These are phyloP conservation scores for Bombus consobrinus DNA, from an alignment of 1,140 invertebrate species.

Conservation along the genomic window DNA sequence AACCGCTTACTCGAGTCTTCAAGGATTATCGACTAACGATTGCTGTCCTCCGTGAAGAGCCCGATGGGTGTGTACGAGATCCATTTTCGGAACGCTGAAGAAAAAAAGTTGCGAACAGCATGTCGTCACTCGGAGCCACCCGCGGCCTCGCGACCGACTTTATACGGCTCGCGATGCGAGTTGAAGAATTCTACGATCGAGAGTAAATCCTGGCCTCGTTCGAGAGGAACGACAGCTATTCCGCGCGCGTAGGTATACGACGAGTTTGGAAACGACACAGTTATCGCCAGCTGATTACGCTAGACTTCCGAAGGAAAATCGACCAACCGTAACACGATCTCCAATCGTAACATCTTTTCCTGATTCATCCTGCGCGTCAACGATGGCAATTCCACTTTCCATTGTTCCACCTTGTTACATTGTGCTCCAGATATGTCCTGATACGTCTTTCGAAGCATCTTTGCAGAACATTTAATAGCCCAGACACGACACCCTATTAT, in stretches of 20 bases:
- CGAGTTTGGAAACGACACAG: conserved; percentile 65
- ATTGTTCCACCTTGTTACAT: background rate
- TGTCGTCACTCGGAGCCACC: conserved; percentile 42
- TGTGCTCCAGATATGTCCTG: background rate
- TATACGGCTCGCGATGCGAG: conserved; percentile 42
- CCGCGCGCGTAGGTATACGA: conserved; percentile 56
- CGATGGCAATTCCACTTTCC: background rate
- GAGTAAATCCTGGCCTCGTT: conserved; percentile 46
- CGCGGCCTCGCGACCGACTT: conserved; percentile 47
- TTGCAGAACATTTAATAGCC: background rate
- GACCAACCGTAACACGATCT: background rate
- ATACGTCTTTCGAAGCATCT: background rate
- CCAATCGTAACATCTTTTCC: conserved; percentile 29
- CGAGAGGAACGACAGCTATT: conserved; percentile 46
- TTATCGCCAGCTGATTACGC: conserved; percentile 57
- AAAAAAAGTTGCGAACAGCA: background rate
- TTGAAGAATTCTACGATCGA: conserved; percentile 37
- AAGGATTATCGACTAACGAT: background rate
- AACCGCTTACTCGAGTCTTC: background rate
- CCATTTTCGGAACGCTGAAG: conserved; percentile 44
- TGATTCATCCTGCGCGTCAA: background rate
- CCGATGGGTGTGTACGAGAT: background rate
- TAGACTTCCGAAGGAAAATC: conserved; percentile 11
- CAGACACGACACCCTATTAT: background rate
- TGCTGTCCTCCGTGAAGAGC: background rate